Evolutionary conservation across 1,140 invertebrate genomes (phyloP).

Genomic region (Leptonema lineaticorne): DNA sequence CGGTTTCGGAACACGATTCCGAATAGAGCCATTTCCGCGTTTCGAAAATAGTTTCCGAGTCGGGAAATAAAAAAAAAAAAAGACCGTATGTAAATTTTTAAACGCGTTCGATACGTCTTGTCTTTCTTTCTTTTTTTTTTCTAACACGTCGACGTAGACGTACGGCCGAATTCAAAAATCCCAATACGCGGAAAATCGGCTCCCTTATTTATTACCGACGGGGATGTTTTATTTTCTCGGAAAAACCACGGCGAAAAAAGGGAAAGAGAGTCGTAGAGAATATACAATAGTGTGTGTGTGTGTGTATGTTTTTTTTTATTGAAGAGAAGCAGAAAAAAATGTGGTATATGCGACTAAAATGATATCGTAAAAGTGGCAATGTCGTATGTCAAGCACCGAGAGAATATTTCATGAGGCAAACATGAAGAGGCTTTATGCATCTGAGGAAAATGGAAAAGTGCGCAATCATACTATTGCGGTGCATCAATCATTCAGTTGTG

Average conservation of each 20-base stretch:
- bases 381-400: background rate
- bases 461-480: background rate
- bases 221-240: too few species aligned
- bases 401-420: constrained; percentile 4
- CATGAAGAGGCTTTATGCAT: background rate
- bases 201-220: background rate
- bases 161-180: constrained; percentile 9
- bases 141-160: constrained; percentile 21
- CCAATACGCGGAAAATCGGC: background rate
- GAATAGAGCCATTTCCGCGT: constrained; percentile 23
- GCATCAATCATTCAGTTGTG: constrained; percentile 1
- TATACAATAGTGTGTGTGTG: too few species aligned
- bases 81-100: constrained; percentile 28
- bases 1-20: constrained; percentile 11
- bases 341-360: background rate
- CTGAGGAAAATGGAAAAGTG: constrained; percentile 8
- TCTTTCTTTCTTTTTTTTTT: too few species aligned
- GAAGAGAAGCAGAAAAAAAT: background rate
- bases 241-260: background rate
- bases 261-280: background rate
- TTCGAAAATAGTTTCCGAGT: too few species aligned
- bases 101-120: constrained; percentile 29
- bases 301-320: too few species aligned
- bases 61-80: too few species aligned
- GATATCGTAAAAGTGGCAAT: constrained; percentile 5